Conservation (phyloP, 2,113 vertebrate genomes). For the Leptobrachium ailaonicum region DNA sequence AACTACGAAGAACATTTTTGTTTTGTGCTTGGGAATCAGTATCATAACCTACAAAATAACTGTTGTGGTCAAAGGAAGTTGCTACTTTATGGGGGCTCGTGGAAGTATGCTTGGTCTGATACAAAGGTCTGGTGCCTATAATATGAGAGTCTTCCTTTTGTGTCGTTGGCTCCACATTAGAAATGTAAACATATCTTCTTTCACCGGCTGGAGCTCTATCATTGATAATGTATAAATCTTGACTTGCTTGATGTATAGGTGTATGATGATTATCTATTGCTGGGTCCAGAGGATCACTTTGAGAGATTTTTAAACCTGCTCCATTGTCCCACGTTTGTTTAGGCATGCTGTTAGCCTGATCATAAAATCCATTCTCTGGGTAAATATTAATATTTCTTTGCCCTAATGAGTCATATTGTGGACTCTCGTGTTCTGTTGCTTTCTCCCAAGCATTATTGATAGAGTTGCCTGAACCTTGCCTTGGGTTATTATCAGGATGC, state of each 20-base stretch:
- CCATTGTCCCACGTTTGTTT: conserved; percentile 12
- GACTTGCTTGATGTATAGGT: background rate
- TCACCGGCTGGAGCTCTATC: background rate
- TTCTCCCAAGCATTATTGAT: background rate
- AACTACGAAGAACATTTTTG: background rate
- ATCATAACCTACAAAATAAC: background rate
- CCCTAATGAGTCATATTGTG: background rate
- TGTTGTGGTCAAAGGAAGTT: background rate
- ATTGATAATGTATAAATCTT: conserved; percentile 13
- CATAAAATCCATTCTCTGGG: conserved; percentile 15
- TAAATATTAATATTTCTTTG: conserved; percentile 10
- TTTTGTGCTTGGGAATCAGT: background rate
- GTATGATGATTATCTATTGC: background rate
- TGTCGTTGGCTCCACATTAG: conserved; percentile 3
- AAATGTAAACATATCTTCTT: conserved; percentile 9
- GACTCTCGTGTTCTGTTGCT: background rate
- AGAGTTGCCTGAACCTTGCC: background rate
- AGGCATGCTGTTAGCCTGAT: background rate
- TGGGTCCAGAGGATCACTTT: background rate
- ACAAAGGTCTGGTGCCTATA: background rate
- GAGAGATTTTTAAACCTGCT: conserved; percentile 1
- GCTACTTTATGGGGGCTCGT: background rate
- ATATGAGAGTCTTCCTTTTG: background rate
- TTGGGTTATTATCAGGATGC: background rate
- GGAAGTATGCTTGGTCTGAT: background rate